phyloP scores from a whole-genome alignment of 1,140 invertebrate species.

The Lasioglossum baleicum region DNA sequence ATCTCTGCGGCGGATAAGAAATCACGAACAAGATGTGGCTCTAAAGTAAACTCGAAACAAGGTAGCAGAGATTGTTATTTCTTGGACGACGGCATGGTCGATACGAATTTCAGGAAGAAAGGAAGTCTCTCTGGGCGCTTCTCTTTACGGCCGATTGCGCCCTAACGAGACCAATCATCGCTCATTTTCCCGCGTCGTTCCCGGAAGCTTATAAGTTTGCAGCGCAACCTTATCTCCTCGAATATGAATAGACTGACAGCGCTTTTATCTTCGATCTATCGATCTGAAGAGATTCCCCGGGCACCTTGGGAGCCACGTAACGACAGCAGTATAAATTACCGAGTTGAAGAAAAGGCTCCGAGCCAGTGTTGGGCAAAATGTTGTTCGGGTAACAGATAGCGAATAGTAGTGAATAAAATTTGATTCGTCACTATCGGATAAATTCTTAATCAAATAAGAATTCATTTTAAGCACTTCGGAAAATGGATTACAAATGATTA shows the following conservation, averaged over 20 bases:
- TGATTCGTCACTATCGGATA: no score
- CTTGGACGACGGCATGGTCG: background rate
- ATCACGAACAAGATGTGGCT: background rate
- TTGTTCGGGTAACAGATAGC: no score
- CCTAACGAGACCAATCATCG: conserved; percentile 40
- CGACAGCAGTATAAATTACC: no score
- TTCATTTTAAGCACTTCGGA: no score
- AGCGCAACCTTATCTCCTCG: conserved; percentile 1
- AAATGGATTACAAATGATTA: no score
- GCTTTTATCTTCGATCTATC: conserved; percentile 27
- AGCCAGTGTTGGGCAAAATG: no score
- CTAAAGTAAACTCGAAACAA: conserved; percentile 7
- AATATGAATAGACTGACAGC: conserved; percentile 14
- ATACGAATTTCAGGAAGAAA: conserved; percentile 14
- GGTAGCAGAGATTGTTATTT: conserved; percentile 22
- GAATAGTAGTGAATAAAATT: no score
- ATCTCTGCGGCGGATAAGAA: background rate
- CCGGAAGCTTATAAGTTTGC: conserved; percentile 35
- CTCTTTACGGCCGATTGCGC: conserved; percentile 23
- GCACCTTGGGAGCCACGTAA: no score
- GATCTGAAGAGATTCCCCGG: background rate
- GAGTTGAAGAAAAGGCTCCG: no score
- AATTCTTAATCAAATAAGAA: no score
- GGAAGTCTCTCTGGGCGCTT: conserved; percentile 22
- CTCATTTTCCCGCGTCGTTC: conserved; percentile 18